phyloP scores from a whole-genome alignment of 2,797 vertebrate genomes.

The Helostoma temminkii region DNA sequence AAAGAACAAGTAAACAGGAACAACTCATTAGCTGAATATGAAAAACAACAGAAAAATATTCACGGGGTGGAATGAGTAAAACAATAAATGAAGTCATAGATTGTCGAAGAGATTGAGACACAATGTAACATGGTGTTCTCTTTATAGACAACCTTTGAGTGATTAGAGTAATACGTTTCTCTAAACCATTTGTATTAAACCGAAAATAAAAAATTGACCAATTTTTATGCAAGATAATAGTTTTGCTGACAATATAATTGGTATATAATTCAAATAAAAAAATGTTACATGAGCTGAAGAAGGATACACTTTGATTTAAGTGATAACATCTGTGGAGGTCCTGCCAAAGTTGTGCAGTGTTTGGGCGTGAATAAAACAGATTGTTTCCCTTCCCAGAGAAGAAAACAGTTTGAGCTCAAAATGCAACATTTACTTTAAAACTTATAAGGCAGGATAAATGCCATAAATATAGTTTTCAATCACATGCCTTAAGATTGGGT shows the following conservation, averaged over 20 bases:
- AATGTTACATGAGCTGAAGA: constrained; percentile 24
- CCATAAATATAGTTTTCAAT: constrained; percentile 6
- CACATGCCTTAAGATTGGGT: not conserved
- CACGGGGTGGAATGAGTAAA: not conserved
- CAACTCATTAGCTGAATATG: constrained; percentile 13
- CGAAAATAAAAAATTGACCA: not conserved
- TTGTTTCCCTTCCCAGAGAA: constrained; percentile 27
- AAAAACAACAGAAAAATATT: constrained; percentile 11
- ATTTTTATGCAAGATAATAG: constrained; percentile 16
- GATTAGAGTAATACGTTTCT: constrained; percentile 13
- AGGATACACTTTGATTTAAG: constrained; percentile 37
- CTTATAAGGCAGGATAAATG: constrained; percentile 7
- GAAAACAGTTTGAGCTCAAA: not conserved
- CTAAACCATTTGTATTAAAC: constrained; percentile 17
- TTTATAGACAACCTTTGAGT: not conserved
- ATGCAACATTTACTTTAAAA: constrained; percentile 24
- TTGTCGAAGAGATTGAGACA: not conserved
- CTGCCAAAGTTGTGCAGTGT: constrained; percentile 25
- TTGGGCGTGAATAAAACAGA: constrained; percentile 44
- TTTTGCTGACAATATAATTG: constrained; percentile 29
- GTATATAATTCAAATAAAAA: constrained; percentile 33
- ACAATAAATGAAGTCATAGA: constrained; percentile 27
- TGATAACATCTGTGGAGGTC: constrained; percentile 44
- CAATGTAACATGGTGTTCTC: not conserved
- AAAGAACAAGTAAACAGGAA: constrained; percentile 40